Evolutionary conservation across 2,113 vertebrate species (phyloP), one percentile per base, ranked within the genome.

Genomic region (Rallus limicola): DNA sequence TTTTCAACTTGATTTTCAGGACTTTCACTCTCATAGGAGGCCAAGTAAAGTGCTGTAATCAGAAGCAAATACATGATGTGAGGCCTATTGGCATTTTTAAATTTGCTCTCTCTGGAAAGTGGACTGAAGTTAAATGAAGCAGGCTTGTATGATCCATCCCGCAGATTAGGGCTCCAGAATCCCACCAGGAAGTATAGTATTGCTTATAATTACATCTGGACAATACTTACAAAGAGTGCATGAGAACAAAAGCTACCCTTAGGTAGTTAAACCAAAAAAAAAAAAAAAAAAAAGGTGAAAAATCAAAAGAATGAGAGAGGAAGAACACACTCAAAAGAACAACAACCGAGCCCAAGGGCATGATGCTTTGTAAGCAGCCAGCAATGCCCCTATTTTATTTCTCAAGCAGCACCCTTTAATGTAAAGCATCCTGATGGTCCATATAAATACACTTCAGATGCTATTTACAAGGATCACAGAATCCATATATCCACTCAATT

Each of bases 1-100:
- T 99, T 99, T 96, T 99, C 99, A 96, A 98, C 91, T 93, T 99
- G 98, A 97, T 99, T 99, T 97, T 99, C 99, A 6, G 99, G 99
- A 63, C 99, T 98, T 96, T 99, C 99, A 4, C 99, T 99, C 82
- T 99, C 99, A 28, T 99, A 99, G 2, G 99, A 99, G 8, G 99
- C 99, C 98, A 99, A 97, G 93, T 98, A 99, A 97, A 99, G 98
- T 82, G 98, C 99, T 99, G 93, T 58, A 97, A 95, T 53, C 55
- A 96, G 56, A 93, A 93, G 44, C 72, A 92, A 97, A 62, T 74
- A 38, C 17, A 53, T 46, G 28, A 67, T 12, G 25, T 96, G 69
- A 97, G 29, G 25, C 68, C 9, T 12, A 17, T 48, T 18, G 71
- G 63, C 80, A 33, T 71, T 63, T 92, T 46, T 18, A 46, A 68